Evolutionary conservation across 37 sponge, comb jelly and placozoan genomes (phyloP), one percentile per base, ranked within the genome.

Genomic region (Crambe crambe): DNA sequence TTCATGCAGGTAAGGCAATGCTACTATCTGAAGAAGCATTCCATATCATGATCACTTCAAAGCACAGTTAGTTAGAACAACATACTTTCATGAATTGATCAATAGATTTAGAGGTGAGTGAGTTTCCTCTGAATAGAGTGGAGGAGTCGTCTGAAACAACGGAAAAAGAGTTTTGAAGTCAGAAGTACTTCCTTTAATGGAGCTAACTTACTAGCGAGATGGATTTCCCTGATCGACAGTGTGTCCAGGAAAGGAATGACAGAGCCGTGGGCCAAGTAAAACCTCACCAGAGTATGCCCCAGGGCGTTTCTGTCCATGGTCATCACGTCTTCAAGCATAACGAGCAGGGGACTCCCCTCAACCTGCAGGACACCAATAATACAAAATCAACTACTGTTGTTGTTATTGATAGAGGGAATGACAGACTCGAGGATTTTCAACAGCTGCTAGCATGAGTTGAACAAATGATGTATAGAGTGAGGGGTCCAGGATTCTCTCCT

Each of bases 1-100:
- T 26, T 81, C 88, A 36, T 92, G 91, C 42, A 96, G 91, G 66
- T 89, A 96, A 8, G 88, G 89, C 63, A 85, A 79, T 0, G 91
- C 93, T 9, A 90, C 90, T 30, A 94, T 75, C 92, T 91, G 76
- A n/a, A 61, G 27, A 69, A 20, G 8, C 70, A 69, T 23, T 18
- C 3, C 32, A 62, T 21, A 26, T 61, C 4, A 22, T 29, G 21
- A 9, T 37, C 43, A 62, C 37, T 39, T 63, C 6, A 78, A 23
- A 5, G 39, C 6, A 36, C 61, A 75, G 15, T 21, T 57, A 31
- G n/a, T 38, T 31, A 15, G 30, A 36, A 31, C n/a, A 75, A 23
- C 42, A 68, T 31, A 96, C 90, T 87, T 97, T 97, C 95, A 97
- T 92, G 80, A 95, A 94, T 74, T 97, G 95, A 72, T 97, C 98